Conservation (phyloP, 1,140 invertebrate species). For the Riptortus pedestris region DNA sequence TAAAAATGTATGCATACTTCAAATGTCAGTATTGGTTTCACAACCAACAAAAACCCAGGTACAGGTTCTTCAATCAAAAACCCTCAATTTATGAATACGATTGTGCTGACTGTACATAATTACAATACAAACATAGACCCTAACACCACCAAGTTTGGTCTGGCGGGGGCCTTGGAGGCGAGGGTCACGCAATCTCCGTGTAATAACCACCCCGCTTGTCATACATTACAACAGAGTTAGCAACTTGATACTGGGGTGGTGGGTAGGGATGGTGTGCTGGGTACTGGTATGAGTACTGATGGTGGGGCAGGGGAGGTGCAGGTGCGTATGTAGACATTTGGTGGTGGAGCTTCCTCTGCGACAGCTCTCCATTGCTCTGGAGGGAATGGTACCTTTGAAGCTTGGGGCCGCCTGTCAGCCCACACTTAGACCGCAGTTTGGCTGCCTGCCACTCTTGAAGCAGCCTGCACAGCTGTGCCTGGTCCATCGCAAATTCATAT, state of each 20-base stretch:
- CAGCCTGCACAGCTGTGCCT: conserved; percentile 27
- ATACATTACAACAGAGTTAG: conserved; percentile 31
- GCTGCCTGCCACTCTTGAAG: conserved; percentile 31
- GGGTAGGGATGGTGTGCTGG: neutral
- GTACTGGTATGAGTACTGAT: conserved; percentile 3
- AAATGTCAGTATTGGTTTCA: no score
- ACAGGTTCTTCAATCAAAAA: no score
- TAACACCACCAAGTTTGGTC: neutral
- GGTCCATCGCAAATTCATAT: conserved; percentile 29
- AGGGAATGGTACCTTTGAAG: conserved; percentile 23
- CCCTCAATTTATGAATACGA: no score
- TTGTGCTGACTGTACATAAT: no score
- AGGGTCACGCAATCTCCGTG: conserved; percentile 32
- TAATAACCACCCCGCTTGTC: conserved; percentile 30
- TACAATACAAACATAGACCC: no score
- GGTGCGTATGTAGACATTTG: conserved; percentile 8
- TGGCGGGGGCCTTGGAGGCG: conserved; percentile 15
- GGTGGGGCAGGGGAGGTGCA: neutral
- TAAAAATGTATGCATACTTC: no score
- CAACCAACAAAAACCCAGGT: no score
- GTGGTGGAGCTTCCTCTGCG: conserved; percentile 16
- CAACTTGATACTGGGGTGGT: conserved; percentile 20
- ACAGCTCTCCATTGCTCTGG: conserved; percentile 23
- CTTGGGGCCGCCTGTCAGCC: neutral
- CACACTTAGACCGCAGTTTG: conserved; percentile 26